phyloP scores from a whole-genome alignment of 30 jellyfish, hydroid and myxozoan species.

The Pseudorhiza aurosa region DNA sequence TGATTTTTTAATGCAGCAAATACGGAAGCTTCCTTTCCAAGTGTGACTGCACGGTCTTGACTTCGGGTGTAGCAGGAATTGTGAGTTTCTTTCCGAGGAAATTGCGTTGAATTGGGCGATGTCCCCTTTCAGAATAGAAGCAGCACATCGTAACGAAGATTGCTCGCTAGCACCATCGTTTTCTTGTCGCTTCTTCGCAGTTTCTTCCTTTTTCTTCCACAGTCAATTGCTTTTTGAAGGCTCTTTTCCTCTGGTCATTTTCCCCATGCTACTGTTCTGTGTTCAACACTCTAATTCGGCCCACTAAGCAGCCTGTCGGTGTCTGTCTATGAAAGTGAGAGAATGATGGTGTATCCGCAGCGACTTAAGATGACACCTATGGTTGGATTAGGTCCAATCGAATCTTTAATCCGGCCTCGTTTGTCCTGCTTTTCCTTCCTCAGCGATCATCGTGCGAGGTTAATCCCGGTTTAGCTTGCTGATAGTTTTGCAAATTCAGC shows the following conservation, averaged over 20 bases:
- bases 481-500: slow-evolving; percentile 5
- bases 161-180: too few species aligned
- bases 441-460: neutral
- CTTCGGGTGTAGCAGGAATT: too few species aligned
- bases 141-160: too few species aligned
- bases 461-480: neutral
- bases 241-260: neutral
- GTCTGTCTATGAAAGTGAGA: neutral
- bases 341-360: neutral
- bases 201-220: slow-evolving; percentile 2
- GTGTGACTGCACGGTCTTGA: too few species aligned
- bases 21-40: too few species aligned
- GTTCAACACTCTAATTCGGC: neutral
- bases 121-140: too few species aligned
- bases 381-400: neutral
- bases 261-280: neutral
- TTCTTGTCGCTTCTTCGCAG: too few species aligned
- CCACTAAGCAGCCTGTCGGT: neutral
- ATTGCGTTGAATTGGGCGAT: too few species aligned
- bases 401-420: slow-evolving; percentile 1
- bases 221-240: neutral
- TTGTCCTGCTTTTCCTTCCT: neutral
- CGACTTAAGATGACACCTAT: slow-evolving; percentile 10
- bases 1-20: too few species aligned
- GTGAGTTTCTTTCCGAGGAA: too few species aligned